Percentiles rank a stretch among this genome's conserved stretches.
These are phyloP conservation scores for Coelinius sp. DNA, from an alignment of 2,888 invertebrate species.

Conservation along the genomic window DNA sequence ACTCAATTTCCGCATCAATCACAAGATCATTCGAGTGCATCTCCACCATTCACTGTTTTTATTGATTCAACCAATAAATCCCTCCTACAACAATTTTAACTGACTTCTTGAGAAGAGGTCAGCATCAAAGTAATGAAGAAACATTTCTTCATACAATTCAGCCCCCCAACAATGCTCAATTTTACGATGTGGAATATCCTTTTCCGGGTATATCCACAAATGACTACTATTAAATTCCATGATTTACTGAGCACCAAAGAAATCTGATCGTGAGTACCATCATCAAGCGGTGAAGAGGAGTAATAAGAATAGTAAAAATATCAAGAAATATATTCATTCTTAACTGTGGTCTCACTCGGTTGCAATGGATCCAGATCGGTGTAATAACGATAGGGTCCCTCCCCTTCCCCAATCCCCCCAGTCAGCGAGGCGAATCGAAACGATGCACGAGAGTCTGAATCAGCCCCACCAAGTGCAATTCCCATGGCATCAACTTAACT, in stretches of 20 bases:
- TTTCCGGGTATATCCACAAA: conserved; percentile 1
- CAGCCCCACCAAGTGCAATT: conserved; percentile 46
- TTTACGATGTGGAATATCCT: not conserved
- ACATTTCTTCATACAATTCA: too few relatives aligned
- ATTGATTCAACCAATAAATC: not conserved
- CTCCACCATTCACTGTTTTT: too few relatives aligned
- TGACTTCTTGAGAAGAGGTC: too few relatives aligned
- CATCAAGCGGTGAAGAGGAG: not conserved
- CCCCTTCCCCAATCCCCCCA: not conserved
- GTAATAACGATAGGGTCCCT: conserved; percentile 47
- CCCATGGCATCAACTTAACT: conserved; percentile 56
- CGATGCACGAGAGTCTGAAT: conserved; percentile 43
- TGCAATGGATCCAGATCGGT: conserved; percentile 16
- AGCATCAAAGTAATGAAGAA: not conserved
- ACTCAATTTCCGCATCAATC: too few relatives aligned
- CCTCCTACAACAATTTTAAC: too few relatives aligned
- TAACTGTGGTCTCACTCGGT: not conserved
- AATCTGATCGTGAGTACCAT: conserved; percentile 9
- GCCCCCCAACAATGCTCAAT: not conserved
- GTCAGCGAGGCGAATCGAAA: conserved; percentile 52
- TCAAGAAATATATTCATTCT: conserved; percentile 1
- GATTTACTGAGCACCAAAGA: not conserved
- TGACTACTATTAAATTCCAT: not conserved
- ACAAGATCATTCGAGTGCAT: too few relatives aligned
- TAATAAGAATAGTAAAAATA: not conserved